phyloP scores from a whole-genome alignment of 2,113 vertebrate species.

The Phrynosoma platyrhinos region DNA sequence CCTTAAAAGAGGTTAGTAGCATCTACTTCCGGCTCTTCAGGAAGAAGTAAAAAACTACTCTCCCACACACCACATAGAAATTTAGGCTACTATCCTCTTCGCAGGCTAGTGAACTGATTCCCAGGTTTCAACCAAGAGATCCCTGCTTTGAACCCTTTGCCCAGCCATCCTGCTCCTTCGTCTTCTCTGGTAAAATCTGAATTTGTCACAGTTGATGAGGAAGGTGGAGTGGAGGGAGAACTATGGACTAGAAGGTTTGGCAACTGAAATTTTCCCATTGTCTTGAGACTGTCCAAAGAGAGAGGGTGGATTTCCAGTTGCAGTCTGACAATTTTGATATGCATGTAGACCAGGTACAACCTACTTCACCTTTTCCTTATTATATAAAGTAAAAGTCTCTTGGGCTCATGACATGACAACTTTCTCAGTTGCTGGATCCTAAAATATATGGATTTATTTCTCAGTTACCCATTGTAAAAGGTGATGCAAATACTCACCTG shows the following conservation, averaged over 20 bases:
- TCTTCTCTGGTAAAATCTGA: not conserved
- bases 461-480: not conserved
- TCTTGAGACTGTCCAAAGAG: not conserved
- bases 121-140: not conserved
- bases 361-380: rapidly evolving
- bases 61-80: not conserved
- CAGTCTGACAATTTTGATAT: not conserved
- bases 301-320: not conserved
- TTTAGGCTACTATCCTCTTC: not conserved
- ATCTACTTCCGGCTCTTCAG: not conserved
- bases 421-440: not conserved
- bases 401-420: not conserved
- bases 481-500: conserved; percentile 40
- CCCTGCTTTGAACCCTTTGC: not conserved
- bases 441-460: not conserved
- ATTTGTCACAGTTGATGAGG: not conserved
- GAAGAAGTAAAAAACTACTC: not conserved
- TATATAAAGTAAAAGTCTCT: not conserved
- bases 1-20: not conserved
- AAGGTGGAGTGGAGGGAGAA: not conserved
- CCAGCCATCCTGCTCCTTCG: not conserved
- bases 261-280: not conserved
- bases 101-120: not conserved
- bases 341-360: not conserved
- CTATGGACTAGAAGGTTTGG: not conserved